A percentile compares a stretch with the other conserved stretches of the same genome.
These are phyloP conservation scores for Xenus cinereus DNA, from an alignment of 2,113 vertebrate species.

Conservation along the genomic window DNA sequence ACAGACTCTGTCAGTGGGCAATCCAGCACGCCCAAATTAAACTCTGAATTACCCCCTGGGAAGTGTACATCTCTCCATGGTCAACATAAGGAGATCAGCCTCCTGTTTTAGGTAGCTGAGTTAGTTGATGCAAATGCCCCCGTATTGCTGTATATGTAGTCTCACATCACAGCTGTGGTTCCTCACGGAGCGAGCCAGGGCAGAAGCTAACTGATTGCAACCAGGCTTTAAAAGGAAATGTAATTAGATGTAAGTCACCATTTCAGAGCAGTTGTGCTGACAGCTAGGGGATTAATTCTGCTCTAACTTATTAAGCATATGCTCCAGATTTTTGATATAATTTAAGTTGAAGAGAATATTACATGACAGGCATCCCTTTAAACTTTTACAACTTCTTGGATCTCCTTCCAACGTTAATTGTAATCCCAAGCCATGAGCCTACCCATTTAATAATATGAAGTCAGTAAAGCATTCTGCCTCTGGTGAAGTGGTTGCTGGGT, in stretches of 20 bases:
- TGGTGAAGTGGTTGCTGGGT: neutral
- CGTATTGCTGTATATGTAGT: neutral
- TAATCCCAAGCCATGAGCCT: neutral
- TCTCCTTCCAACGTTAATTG: constrained; percentile 31
- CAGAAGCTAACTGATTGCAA: constrained; percentile 20
- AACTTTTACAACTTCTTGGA: constrained; percentile 38
- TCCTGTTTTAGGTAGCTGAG: neutral
- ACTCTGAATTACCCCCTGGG: neutral
- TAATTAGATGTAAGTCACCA: constrained; percentile 45
- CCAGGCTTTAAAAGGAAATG: neutral
- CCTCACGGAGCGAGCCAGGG: neutral
- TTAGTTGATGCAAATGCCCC: neutral
- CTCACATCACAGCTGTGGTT: neutral
- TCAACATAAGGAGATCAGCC: neutral
- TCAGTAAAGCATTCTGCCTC: neutral
- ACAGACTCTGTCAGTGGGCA: neutral
- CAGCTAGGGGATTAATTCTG: constrained; percentile 60
- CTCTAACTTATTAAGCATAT: constrained; percentile 45
- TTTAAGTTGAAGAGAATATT: constrained; percentile 61
- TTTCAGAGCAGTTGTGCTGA: constrained; percentile 40
- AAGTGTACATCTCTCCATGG: neutral
- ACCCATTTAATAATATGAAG: neutral
- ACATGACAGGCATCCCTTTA: constrained; percentile 50
- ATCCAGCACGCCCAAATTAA: neutral
- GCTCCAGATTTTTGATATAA: constrained; percentile 55